phyloP scores from a whole-genome alignment of 1,140 invertebrate genomes.

The Nasonia giraulti region DNA sequence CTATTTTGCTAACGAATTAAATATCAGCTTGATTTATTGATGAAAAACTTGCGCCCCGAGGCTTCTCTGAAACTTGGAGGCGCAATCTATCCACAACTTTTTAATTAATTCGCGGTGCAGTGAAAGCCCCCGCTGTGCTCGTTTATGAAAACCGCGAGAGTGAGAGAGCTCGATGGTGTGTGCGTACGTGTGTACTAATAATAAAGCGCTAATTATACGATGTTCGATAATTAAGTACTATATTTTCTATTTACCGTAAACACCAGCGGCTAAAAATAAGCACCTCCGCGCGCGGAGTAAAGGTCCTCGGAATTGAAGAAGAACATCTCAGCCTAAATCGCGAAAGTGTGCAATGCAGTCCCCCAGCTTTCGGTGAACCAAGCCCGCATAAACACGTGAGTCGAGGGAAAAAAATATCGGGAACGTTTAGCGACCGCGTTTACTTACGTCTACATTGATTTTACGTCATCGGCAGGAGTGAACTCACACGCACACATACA shows the following conservation, averaged over 20 bases:
- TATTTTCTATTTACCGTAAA: neutral
- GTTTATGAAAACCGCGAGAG: neutral
- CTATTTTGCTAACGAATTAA: neutral
- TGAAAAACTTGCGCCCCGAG: neutral
- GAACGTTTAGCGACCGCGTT: neutral
- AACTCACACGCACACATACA: neutral
- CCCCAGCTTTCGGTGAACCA: no score
- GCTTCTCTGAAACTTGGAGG: neutral
- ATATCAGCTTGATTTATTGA: neutral
- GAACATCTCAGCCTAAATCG: neutral
- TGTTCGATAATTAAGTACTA: neutral
- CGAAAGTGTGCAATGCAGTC: no score
- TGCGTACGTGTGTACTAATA: neutral
- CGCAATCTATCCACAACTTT: neutral
- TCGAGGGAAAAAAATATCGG: neutral
- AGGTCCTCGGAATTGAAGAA: neutral
- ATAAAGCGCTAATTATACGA: neutral
- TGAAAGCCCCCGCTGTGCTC: neutral
- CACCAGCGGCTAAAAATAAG: neutral
- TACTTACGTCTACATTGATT: conserved; percentile 25
- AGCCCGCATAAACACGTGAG: no score
- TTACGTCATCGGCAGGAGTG: conserved; percentile 23
- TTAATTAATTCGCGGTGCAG: neutral
- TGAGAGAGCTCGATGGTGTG: neutral
- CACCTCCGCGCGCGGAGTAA: neutral